Conservation (phyloP, 2,888 invertebrate species). For the Parnassius glacialis region DNA sequence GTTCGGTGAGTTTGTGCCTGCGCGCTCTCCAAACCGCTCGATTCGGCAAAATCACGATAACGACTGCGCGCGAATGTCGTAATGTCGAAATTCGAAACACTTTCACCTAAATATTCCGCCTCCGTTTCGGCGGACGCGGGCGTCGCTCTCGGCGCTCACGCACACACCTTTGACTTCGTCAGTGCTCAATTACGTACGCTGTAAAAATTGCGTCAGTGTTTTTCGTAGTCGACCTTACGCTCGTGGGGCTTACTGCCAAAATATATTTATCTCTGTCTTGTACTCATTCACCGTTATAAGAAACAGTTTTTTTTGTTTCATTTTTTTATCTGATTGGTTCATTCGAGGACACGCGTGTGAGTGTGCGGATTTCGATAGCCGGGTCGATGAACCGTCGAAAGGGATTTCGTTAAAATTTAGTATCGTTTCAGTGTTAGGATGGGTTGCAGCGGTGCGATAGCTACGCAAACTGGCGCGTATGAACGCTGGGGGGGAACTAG, state of each 20-base stretch:
- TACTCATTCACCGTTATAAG: constrained; percentile 69
- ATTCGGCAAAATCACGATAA: constrained; percentile 81
- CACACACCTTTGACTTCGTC: constrained; percentile 70
- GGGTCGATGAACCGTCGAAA: constrained; percentile 75
- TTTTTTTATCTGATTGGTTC: constrained; percentile 67
- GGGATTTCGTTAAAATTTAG: constrained; percentile 69
- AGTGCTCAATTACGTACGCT: constrained; percentile 76
- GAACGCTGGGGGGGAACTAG: constrained; percentile 52
- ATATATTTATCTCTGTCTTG: constrained; percentile 78
- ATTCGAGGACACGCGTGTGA: constrained; percentile 67
- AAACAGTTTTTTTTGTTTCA: constrained; percentile 66
- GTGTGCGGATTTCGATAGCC: constrained; percentile 80
- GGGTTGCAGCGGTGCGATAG: constrained; percentile 45
- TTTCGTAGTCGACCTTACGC: constrained; percentile 77
- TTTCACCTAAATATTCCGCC: constrained; percentile 82
- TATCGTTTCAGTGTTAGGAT: constrained; percentile 62
- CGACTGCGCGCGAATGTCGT: constrained; percentile 81
- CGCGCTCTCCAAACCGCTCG: constrained; percentile 73
- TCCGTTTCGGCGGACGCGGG: constrained; percentile 80
- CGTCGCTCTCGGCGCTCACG: constrained; percentile 79
- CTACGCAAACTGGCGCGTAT: constrained; percentile 53
- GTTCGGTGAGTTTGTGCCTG: constrained; percentile 41
- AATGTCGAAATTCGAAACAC: constrained; percentile 81
- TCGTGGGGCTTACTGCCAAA: constrained; percentile 65
- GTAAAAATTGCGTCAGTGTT: constrained; percentile 81